Evolutionary conservation across 92 coral and sea anemone species (phyloP).

Genomic region (Anthopleura xanthogrammica): DNA sequence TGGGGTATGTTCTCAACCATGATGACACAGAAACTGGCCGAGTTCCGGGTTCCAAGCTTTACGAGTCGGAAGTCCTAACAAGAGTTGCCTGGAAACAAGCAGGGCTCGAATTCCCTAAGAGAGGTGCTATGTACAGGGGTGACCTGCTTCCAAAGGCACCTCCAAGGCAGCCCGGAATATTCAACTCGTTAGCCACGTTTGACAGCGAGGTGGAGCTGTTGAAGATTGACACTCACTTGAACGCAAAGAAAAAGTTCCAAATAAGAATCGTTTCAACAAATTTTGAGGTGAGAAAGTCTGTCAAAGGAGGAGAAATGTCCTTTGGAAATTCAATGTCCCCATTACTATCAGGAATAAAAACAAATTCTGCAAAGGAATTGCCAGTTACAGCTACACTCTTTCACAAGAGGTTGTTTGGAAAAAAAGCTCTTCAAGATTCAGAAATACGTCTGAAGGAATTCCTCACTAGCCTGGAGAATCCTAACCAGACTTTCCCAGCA

Average conservation of each 20-base stretch:
- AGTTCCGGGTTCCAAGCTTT: constrained; percentile 43
- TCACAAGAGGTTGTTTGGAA: constrained; percentile 42
- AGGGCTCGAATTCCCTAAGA: constrained; percentile 37
- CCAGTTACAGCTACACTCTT: constrained; percentile 28
- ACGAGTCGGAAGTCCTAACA: constrained; percentile 40
- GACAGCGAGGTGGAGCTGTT: constrained; percentile 24
- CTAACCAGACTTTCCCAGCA: not conserved
- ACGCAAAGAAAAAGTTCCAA: constrained; percentile 27
- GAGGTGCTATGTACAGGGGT: constrained; percentile 58
- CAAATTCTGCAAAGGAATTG: constrained; percentile 23
- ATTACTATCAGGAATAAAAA: not conserved
- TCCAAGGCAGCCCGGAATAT: constrained; percentile 34
- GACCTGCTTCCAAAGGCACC: constrained; percentile 38
- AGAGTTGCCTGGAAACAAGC: constrained; percentile 35
- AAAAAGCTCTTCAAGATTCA: constrained; percentile 17
- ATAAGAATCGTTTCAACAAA: not conserved
- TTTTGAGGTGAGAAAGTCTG: not conserved
- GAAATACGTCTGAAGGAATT: constrained; percentile 20
- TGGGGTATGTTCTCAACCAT: constrained; percentile 54
- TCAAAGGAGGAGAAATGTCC: constrained; percentile 27
- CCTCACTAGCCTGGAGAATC: constrained; percentile 3
- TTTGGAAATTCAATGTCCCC: constrained; percentile 16
- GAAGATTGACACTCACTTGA: constrained; percentile 27
- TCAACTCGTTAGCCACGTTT: constrained; percentile 32
- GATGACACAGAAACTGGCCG: constrained; percentile 57